These are phyloP conservation scores for Lepidocyrtoides sp. DNA, from an alignment of 2,888 invertebrate genomes.

Conservation along the genomic window DNA sequence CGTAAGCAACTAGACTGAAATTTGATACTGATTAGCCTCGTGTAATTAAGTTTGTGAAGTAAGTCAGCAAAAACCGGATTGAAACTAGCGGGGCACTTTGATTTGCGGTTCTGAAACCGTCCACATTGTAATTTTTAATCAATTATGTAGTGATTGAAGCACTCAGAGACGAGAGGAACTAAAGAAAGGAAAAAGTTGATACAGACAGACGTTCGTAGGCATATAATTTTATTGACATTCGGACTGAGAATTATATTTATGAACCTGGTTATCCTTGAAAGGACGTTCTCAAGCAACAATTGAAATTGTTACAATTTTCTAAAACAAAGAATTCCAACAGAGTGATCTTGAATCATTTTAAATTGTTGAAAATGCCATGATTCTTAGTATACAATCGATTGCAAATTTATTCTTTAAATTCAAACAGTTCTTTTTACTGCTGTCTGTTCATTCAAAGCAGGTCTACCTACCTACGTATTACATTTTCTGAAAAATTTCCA, in stretches of 20 bases:
- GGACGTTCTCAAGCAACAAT: not conserved
- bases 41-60: too few relatives aligned
- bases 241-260: not conserved
- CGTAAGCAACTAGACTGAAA: not conserved
- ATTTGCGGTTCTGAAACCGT: not conserved
- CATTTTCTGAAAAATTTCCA: too few relatives aligned
- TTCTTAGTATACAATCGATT: too few relatives aligned
- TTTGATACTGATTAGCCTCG: too few relatives aligned
- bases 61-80: constrained; percentile 25
- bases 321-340: not conserved
- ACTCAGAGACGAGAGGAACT: not conserved
- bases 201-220: too few relatives aligned
- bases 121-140: too few relatives aligned
- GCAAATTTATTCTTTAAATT: too few relatives aligned
- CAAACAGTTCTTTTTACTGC: too few relatives aligned
- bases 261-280: constrained; percentile 49
- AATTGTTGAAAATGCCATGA: not conserved
- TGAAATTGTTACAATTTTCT: not conserved
- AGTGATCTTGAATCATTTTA: not conserved
- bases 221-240: not conserved
- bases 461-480: too few relatives aligned
- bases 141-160: not conserved
- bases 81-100: not conserved
- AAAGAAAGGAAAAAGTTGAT: too few relatives aligned
- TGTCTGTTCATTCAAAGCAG: too few relatives aligned